A percentile compares a stretch with the other conserved stretches of the same genome.
Conservation (phyloP, 2,113 vertebrate species). For the Nestor notabilis region DNA sequence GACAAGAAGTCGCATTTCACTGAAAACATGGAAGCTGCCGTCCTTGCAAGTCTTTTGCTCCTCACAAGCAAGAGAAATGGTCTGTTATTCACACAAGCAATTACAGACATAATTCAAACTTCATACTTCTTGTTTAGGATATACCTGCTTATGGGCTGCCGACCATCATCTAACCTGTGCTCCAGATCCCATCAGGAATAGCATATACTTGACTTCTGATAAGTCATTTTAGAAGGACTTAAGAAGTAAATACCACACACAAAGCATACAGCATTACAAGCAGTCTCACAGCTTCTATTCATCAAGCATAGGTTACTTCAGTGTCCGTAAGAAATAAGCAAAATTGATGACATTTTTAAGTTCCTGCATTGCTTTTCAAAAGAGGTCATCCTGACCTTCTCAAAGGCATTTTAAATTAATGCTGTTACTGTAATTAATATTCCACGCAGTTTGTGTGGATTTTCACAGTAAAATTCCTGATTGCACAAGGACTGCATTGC, state of each 20-base stretch:
- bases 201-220: fast-evolving
- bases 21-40: neutral
- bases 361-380: neutral
- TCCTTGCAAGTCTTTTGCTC: neutral
- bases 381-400: neutral
- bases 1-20: neutral
- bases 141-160: neutral
- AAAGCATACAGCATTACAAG: neutral
- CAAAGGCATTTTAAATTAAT: neutral
- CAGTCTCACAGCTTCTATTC: neutral
- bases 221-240: neutral
- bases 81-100: neutral
- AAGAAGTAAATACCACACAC: neutral
- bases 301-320: neutral
- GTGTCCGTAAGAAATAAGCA: neutral
- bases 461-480: neutral
- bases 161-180: neutral
- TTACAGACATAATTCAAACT: neutral
- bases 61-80: neutral
- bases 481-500: neutral
- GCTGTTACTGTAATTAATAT: neutral
- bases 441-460: neutral
- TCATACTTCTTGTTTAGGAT: neutral
- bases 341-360: neutral
- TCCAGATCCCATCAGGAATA: neutral